phyloP scores from a whole-genome alignment of 2,113 vertebrate species.

The Synodontis membranacea region DNA sequence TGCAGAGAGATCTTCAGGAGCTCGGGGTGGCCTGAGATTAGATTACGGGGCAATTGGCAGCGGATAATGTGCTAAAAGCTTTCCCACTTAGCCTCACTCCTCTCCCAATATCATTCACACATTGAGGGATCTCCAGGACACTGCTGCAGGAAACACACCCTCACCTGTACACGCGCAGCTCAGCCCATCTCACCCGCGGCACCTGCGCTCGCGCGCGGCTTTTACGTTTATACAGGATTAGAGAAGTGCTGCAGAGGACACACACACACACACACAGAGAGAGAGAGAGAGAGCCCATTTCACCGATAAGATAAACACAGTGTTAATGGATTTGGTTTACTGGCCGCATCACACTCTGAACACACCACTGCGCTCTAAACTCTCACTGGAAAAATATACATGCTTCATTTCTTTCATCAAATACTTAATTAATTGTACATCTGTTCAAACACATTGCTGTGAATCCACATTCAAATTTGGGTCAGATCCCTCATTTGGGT shows the following conservation, averaged over 20 bases:
- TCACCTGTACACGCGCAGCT: neutral
- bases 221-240: neutral
- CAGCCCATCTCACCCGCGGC: neutral
- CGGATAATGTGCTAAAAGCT: conserved; percentile 97
- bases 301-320: no score
- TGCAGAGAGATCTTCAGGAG: conserved; percentile 58
- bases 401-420: no score
- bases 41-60: conserved; percentile 87
- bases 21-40: conserved; percentile 63
- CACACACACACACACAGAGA: conserved; percentile 10
- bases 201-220: no score
- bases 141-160: conserved; percentile 34
- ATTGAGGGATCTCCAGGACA: conserved; percentile 74
- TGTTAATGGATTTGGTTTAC: no score
- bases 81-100: conserved; percentile 83
- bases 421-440: no score
- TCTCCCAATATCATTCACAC: conserved; percentile 88
- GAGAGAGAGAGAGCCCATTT: no score
- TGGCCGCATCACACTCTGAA: no score
- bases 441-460: no score
- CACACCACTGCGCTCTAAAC: no score
- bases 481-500: no score
- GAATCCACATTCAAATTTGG: no score
- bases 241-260: neutral
- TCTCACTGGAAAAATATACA: no score